These are phyloP conservation scores for Blomia tropicalis DNA, from an alignment of 2,888 invertebrate genomes.

Conservation along the genomic window DNA sequence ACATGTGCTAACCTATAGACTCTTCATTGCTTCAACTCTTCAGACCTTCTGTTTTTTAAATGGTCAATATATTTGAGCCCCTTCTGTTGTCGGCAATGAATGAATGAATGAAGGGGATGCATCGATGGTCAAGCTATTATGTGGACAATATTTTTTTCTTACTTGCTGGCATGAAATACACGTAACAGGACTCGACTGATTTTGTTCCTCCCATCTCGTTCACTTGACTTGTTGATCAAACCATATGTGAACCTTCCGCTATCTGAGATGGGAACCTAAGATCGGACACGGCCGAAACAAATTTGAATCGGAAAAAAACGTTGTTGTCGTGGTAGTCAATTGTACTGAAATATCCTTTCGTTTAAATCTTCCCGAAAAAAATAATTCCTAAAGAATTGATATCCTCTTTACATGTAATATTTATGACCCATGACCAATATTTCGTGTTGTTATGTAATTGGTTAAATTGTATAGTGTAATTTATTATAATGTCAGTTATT, in stretches of 20 bases:
- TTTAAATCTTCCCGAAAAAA: not conserved
- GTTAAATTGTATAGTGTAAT: too few species aligned
- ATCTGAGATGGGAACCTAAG: not conserved
- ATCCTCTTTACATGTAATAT: not conserved
- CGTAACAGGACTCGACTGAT: not conserved
- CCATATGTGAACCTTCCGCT: not conserved
- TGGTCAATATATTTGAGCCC: not conserved
- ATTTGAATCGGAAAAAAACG: not conserved
- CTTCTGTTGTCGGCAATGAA: not conserved
- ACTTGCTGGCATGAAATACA: too few species aligned
- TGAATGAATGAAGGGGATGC: not conserved
- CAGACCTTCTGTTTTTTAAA: not conserved
- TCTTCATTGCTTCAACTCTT: too few species aligned
- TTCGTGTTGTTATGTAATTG: too few species aligned
- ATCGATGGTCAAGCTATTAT: too few species aligned
- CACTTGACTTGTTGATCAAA: conserved; percentile 2
- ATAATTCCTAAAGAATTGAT: not conserved
- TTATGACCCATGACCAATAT: too few species aligned
- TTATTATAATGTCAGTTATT: too few species aligned
- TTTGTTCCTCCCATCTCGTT: not conserved
- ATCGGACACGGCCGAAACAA: not conserved
- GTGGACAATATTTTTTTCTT: too few species aligned
- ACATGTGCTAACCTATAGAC: too few species aligned
- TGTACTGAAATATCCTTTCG: not conserved
- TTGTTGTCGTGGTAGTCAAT: not conserved